Base-by-base conservation (phyloP, 2,888 invertebrate species). In the Catocala nupta region DNA sequence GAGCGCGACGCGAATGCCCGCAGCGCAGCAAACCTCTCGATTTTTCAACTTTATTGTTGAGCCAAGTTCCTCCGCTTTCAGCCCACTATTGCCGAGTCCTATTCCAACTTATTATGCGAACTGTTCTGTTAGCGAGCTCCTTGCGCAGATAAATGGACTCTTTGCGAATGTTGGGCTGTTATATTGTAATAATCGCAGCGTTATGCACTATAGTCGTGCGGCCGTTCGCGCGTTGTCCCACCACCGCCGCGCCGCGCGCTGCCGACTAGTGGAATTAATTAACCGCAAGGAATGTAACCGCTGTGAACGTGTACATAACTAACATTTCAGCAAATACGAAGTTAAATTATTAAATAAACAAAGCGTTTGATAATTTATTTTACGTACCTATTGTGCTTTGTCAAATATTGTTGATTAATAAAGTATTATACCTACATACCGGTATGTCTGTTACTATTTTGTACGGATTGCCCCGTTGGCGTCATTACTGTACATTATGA, bases 21-120 rank as follows among this genome's bases (percentile, higher is more conserved):
- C 83, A 83, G 86, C 85, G 80, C 82, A 75, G 81, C 88, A 90
- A 90, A 89, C 90, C 89, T 82, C 83, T 79, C 92, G 89, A 92
- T 92, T 92, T 91, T 91, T 92, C 90, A 92, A 91, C 89, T 90
- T 90, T 90, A 92, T 91, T 92, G 89, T 90, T 69, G 83, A 81
- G 85, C 86, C 83, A 87, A 90, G 88, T 90, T 90, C 81, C 60
- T 71, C 77, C 84, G 81, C 84, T 84, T 80, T 80, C 77, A 80
- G 65, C 68, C 62, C 65, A 69, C 70, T 70, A 65, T 68, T 72
- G 78, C 80, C 65, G 66, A 72, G 78, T 77, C 79, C 81, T 83
- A 84, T 85, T 85, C 78, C 78, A 80, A 84, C 83, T 87, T 87
- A 87, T 86, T 85, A 85, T 82, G 83, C 80, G 80, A 81, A 83